Evolutionary conservation across 1,140 invertebrate species (phyloP), one percentile per base, ranked within the genome.

Genomic region (Cotesia glomerata): DNA sequence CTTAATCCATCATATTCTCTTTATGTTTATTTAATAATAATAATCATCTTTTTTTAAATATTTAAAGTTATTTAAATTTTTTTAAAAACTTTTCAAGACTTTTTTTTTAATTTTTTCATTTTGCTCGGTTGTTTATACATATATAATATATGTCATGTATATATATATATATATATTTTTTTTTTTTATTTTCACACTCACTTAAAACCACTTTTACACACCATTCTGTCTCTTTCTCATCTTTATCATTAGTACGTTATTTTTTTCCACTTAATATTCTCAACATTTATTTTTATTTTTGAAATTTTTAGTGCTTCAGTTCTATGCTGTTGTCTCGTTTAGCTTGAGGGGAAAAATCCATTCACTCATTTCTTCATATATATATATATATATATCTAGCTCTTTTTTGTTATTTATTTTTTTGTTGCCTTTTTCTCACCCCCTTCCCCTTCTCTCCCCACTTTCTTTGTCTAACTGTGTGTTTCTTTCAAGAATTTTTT

Each of bases 241-340:
- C 54, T 39, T 45, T 58, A 68, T 49, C 14, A 58, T 45, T 64
- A 45, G 58, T 75, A 0, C 5, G 7, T 51, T 71, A 26, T 54
- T 71, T 62, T 59, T 69, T 14, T 70, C 14, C 61, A n/a, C 35
- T 69, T 69, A 16, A 59, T 59, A 39, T 71, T 39, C 32, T 63
- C 39, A 54, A 69, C 56, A 71, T 64, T 74, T 76, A 76, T 69
- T 75, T 74, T 69, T 72, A 35, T 64, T 72, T 65, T 32, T 4
- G 2, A 34, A 71, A 68, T 58, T 76, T 70, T 72, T 72, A 78
- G 75, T 77, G 59, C 62, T 71, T 76, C 75, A 72, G 69, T 78
- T 74, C 71, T 76, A 73, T 65, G 75, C 69, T 65, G 62, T 71
- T 65, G 32, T 71, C 18, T 65, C 51, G 52, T 68, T 34, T 68